Percentiles rank a stretch among this genome's conserved stretches.
Evolutionary conservation across 2,888 invertebrate species (phyloP).

Genomic region (Acanthosepion lycidas): DNA sequence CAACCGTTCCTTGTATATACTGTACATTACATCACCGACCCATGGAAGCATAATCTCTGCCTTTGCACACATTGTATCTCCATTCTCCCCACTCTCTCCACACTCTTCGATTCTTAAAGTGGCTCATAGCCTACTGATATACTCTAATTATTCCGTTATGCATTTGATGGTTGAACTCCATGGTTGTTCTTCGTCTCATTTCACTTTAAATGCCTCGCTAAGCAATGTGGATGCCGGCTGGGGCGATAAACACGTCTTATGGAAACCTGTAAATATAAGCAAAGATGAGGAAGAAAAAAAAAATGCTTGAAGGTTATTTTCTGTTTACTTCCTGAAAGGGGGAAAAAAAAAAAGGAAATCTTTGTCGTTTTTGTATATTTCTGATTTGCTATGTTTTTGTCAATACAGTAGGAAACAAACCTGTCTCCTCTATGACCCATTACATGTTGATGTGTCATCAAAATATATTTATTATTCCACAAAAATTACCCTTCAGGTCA

Average conservation of each 20-base stretch:
- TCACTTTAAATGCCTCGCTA: background rate
- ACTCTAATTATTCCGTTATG: background rate
- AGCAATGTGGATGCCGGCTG: background rate
- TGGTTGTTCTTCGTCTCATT: background rate
- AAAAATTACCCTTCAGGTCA: too few relatives aligned
- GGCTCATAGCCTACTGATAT: background rate
- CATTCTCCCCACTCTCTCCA: background rate
- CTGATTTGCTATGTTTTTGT: too few relatives aligned
- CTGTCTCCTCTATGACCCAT: too few relatives aligned
- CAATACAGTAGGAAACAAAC: too few relatives aligned
- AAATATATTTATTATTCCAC: too few relatives aligned
- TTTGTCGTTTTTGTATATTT: too few relatives aligned
- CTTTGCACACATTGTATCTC: background rate
- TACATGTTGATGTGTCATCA: too few relatives aligned
- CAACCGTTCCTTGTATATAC: background rate
- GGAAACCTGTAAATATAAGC: background rate
- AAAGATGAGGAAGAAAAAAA: background rate
- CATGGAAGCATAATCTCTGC: background rate
- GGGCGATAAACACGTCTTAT: background rate
- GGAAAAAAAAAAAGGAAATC: too few relatives aligned
- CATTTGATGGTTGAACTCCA: background rate
- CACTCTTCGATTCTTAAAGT: background rate
- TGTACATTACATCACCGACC: background rate
- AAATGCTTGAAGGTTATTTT: background rate
- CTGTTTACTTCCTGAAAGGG: too few relatives aligned